These are phyloP conservation scores for Trogon surrucura DNA, from an alignment of 2,113 vertebrate genomes.

Conservation along the genomic window DNA sequence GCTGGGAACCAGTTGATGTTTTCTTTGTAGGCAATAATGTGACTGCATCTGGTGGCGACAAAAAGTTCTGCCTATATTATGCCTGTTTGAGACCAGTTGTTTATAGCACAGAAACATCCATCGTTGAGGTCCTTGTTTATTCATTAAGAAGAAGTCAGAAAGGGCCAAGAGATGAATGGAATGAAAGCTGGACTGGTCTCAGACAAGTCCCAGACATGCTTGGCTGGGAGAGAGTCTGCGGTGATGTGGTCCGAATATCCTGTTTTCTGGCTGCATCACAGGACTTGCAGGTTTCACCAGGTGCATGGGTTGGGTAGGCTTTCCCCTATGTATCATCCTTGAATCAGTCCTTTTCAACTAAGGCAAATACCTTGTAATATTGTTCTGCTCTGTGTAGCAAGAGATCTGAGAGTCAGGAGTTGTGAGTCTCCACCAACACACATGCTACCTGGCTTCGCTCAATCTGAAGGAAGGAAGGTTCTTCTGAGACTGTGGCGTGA, in stretches of 20 bases:
- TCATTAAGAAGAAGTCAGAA: background rate
- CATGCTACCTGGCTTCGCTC: background rate
- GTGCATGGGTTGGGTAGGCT: background rate
- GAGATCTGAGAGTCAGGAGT: background rate
- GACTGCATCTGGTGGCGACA: background rate
- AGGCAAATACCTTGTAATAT: background rate
- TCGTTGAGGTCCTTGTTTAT: background rate
- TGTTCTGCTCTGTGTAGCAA: background rate
- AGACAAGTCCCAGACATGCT: background rate
- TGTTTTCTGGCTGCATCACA: background rate
- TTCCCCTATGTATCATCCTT: background rate
- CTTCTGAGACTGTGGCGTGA: background rate
- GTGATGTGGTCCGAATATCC: fast-evolving
- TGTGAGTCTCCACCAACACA: background rate
- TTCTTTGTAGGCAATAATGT: background rate
- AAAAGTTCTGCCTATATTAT: background rate
- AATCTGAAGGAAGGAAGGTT: background rate
- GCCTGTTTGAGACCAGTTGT: background rate
- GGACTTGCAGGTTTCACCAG: background rate
- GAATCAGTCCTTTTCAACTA: background rate
- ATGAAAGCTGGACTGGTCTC: background rate
- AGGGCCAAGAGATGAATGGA: background rate
- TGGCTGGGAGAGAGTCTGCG: background rate
- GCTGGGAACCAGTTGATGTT: background rate
- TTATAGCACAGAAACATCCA: background rate